Conservation (phyloP, 1,140 invertebrate genomes). For the Saccostrea cuccullata region DNA sequence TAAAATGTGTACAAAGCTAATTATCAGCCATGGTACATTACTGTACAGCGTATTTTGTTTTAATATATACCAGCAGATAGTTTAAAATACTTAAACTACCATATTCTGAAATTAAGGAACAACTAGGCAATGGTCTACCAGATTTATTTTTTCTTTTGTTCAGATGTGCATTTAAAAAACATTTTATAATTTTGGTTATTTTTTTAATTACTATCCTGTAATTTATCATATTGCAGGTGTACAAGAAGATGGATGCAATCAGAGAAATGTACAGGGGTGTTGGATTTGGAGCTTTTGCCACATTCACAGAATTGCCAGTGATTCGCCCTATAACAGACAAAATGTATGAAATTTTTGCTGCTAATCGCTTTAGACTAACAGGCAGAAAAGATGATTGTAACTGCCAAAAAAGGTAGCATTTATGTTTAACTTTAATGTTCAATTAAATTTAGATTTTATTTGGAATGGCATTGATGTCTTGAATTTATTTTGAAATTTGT, state of each 20-base stretch:
- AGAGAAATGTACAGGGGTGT: constrained; percentile 58
- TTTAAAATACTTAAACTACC: too few species aligned
- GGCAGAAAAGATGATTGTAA: constrained; percentile 48
- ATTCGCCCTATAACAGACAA: constrained; percentile 40
- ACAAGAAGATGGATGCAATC: constrained; percentile 55
- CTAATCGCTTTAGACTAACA: constrained; percentile 46
- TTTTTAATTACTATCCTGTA: neutral
- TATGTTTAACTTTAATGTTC: neutral
- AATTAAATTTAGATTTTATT: neutral
- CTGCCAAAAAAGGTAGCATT: constrained; percentile 4
- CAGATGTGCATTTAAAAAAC: too few species aligned
- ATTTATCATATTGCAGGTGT: constrained; percentile 44
- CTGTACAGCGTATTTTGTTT: too few species aligned
- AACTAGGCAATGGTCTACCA: too few species aligned
- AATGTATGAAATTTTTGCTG: constrained; percentile 58
- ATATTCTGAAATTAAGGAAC: too few species aligned
- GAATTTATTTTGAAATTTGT: too few species aligned
- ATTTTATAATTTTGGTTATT: neutral
- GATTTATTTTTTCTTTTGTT: too few species aligned
- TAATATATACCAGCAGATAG: too few species aligned
- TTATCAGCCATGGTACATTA: too few species aligned
- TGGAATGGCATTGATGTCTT: too few species aligned
- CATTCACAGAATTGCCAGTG: constrained; percentile 50
- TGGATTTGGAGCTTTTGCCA: constrained; percentile 53
- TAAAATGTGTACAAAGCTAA: too few species aligned